Conservation (phyloP, 2,797 vertebrate species). For the Pempheris klunzingeri region DNA sequence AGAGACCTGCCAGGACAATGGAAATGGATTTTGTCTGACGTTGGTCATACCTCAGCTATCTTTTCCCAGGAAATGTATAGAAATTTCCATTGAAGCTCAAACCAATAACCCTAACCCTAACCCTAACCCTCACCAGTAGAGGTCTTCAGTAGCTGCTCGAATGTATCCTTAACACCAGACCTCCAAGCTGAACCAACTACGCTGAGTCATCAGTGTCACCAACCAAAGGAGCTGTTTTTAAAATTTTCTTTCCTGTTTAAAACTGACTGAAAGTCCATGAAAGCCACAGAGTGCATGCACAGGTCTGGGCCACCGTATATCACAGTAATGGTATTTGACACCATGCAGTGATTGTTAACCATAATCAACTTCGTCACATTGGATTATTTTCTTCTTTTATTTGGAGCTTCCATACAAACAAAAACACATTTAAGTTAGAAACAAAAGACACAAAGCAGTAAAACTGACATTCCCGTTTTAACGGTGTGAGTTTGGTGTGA, state of each 20-base stretch:
- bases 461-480: too few relatives aligned
- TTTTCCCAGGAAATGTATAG: slow-evolving; percentile 59
- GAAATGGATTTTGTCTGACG: slow-evolving; percentile 53
- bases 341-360: too few relatives aligned
- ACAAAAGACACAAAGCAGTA: too few relatives aligned
- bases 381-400: too few relatives aligned
- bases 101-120: too few relatives aligned
- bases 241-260: background rate
- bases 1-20: slow-evolving; percentile 42
- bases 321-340: too few relatives aligned
- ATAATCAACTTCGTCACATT: too few relatives aligned
- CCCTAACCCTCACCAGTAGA: background rate
- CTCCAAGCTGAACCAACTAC: background rate
- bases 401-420: too few relatives aligned
- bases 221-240: background rate
- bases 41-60: slow-evolving; percentile 15
- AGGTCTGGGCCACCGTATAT: too few relatives aligned
- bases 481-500: too few relatives aligned
- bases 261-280: background rate
- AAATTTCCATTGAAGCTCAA: background rate
- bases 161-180: background rate
- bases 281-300: background rate
- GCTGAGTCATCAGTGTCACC: background rate
- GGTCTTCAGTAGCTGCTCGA: background rate
- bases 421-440: too few relatives aligned